Percentiles rank a stretch among this genome's conserved stretches.
Evolutionary conservation across 2,888 invertebrate species (phyloP).

Genomic region (Megamerina dolium): DNA sequence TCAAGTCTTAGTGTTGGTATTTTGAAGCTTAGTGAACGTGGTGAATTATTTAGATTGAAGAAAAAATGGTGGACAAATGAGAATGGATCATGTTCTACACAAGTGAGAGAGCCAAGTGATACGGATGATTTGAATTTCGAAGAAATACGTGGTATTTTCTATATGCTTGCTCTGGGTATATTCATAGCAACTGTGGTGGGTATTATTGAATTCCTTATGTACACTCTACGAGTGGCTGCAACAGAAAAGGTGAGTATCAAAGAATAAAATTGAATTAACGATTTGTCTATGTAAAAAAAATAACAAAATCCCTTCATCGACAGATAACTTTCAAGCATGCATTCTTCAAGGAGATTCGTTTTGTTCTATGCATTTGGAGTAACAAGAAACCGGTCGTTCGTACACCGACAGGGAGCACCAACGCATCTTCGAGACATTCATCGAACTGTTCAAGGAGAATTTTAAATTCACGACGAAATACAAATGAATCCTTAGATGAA

Average conservation of each 20-base stretch:
- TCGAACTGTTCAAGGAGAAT: too few relatives aligned
- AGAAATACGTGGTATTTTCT: constrained; percentile 86
- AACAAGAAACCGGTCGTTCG: constrained; percentile 34
- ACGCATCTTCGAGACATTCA: too few relatives aligned
- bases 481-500: too few relatives aligned
- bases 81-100: constrained; percentile 14
- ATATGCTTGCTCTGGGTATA: constrained; percentile 72
- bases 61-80: constrained; percentile 77
- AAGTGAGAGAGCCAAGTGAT: constrained; percentile 20
- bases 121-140: constrained; percentile 36
- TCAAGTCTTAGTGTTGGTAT: constrained; percentile 81
- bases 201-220: constrained; percentile 75
- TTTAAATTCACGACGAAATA: too few relatives aligned
- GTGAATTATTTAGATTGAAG: constrained; percentile 72
- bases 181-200: constrained; percentile 68
- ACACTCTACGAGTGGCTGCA: constrained; percentile 70
- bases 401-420: constrained; percentile 31
- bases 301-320: not conserved
- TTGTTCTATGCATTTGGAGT: constrained; percentile 38
- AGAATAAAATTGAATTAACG: too few relatives aligned
- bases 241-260: constrained; percentile 68
- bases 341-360: constrained; percentile 30
- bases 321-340: constrained; percentile 31
- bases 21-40: constrained; percentile 84
- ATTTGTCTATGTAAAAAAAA: too few relatives aligned